Evolutionary conservation across 2,113 vertebrate species (phyloP).

Genomic region (Vidua macroura): DNA sequence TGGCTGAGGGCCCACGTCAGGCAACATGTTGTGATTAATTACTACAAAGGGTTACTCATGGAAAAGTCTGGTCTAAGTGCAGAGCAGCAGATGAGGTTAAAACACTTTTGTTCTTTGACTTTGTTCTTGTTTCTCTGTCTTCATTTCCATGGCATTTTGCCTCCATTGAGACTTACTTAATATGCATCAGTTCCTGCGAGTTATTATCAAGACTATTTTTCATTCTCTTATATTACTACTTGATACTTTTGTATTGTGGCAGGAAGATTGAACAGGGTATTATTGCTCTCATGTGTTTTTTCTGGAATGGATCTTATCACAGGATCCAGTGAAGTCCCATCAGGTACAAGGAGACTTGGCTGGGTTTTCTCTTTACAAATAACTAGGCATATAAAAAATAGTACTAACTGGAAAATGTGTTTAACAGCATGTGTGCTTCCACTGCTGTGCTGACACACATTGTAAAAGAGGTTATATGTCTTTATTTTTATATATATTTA

Average conservation of each 20-base stretch:
- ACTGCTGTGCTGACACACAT: not conserved
- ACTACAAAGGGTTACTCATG: not conserved
- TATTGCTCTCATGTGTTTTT: not conserved
- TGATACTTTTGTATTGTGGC: conserved; percentile 11
- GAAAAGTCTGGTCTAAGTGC: not conserved
- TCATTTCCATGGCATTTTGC: conserved; percentile 31
- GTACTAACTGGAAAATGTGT: not conserved
- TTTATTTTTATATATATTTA: not conserved
- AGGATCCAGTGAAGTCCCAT: not conserved
- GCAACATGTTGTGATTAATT: conserved; percentile 15
- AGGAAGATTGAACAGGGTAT: conserved; percentile 8
- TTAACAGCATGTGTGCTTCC: not conserved
- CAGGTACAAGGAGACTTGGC: not conserved
- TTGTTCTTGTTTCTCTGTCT: conserved; percentile 42
- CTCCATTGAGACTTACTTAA: conserved; percentile 16
- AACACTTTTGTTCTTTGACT: conserved; percentile 22
- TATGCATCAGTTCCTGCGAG: conserved; percentile 14
- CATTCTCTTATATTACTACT: conserved; percentile 28
- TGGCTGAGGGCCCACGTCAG: not conserved
- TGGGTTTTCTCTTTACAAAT: not conserved
- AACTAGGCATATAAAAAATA: not conserved
- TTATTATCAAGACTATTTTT: conserved; percentile 46
- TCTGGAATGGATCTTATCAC: not conserved
- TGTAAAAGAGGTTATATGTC: not conserved
- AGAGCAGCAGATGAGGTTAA: conserved; percentile 8